phyloP scores from a whole-genome alignment of 2,113 vertebrate species.

The Phrynosoma platyrhinos region DNA sequence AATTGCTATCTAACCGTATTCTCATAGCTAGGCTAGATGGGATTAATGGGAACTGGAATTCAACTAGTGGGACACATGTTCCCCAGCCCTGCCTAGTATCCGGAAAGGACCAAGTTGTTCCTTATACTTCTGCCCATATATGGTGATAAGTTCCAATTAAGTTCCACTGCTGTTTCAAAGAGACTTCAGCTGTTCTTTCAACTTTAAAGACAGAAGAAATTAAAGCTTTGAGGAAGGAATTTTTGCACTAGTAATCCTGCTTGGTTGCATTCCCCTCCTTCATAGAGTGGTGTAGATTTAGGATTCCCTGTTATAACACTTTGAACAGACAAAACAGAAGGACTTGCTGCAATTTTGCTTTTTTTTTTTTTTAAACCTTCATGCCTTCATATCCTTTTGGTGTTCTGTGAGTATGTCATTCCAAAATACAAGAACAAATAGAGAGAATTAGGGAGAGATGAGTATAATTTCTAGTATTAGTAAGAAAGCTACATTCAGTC shows the following conservation, averaged over 20 bases:
- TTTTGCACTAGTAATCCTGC: background rate
- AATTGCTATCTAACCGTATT: no score
- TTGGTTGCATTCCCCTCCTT: background rate
- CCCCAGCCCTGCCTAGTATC: background rate
- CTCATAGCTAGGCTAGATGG: no score
- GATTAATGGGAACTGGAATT: no score
- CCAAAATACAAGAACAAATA: background rate
- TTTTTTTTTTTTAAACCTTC: background rate
- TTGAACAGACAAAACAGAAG: background rate
- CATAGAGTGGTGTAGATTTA: background rate
- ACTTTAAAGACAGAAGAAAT: background rate
- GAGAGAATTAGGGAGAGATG: background rate
- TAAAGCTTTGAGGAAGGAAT: background rate
- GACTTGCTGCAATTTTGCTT: background rate
- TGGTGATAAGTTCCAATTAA: no score
- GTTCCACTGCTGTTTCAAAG: background rate
- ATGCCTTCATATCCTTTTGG: background rate
- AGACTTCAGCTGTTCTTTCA: background rate
- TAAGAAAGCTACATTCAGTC: background rate
- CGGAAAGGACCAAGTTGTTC: background rate
- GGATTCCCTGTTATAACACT: background rate
- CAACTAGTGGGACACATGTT: background rate
- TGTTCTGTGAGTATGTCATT: background rate
- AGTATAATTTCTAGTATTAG: background rate
- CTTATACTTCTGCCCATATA: no score